Conservation (phyloP, 2,113 vertebrate species). For the Etheostoma cragini region DNA sequence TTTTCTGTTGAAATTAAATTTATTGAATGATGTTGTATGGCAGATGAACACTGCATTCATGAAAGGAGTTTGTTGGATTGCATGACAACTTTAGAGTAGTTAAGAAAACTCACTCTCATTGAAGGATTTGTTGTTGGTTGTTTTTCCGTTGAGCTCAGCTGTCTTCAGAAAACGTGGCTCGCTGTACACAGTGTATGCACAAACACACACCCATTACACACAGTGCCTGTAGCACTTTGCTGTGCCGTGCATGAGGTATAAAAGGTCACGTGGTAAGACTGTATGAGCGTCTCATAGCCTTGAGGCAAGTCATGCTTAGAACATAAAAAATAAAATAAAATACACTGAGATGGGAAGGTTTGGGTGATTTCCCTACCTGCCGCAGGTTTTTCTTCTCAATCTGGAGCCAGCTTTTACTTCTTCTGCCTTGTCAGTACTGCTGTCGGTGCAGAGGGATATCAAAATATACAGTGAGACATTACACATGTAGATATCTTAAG, state of each 20-base stretch:
- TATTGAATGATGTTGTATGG: neutral
- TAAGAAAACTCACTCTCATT: constrained; percentile 78
- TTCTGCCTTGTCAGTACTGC: constrained; percentile 17
- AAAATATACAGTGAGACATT: constrained; percentile 4
- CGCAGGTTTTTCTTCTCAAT: constrained; percentile 44
- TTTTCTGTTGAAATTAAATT: neutral
- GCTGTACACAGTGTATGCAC: constrained; percentile 73
- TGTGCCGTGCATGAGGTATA: neutral
- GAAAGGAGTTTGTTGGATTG: neutral
- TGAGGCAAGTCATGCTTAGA: neutral
- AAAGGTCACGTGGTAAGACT: constrained; percentile 21
- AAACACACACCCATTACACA: constrained; percentile 44
- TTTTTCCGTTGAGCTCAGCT: constrained; percentile 63
- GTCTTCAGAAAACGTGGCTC: constrained; percentile 54
- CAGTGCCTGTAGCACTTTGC: constrained; percentile 1
- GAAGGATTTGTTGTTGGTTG: constrained; percentile 39
- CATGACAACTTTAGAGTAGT: neutral
- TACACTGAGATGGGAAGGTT: neutral
- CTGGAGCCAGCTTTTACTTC: constrained; percentile 9
- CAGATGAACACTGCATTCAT: neutral
- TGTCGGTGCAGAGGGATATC: neutral
- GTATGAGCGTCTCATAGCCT: neutral
- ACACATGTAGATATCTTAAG: neutral
- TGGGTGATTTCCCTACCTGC: constrained; percentile 46
- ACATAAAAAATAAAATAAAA: neutral